Evolutionary conservation across 2,888 invertebrate species (phyloP), one percentile per base, ranked within the genome.

Genomic region (Eutolmus rufibarbis): DNA sequence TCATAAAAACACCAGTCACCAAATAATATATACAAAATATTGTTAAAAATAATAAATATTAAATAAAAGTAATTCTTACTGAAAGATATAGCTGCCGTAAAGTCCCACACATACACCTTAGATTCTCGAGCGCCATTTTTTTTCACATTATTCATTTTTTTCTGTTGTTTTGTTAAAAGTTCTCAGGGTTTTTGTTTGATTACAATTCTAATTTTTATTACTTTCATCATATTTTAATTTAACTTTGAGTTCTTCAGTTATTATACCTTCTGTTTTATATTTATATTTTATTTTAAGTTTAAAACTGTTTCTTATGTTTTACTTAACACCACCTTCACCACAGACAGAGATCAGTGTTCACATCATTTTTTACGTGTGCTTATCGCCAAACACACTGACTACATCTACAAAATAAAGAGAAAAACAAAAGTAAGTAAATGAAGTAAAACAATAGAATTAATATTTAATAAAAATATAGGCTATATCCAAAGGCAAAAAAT

Each of bases 331-430:
- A 88, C 89, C 89, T 88, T 89, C 89, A 89, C 89, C 89, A 91
- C 91, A 90, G 89, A 89, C 89, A 90, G 90, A 90, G 90, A 90
- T 90, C 90, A 89, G 90, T 90, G 90, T 89, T 89, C 89, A 90
- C 90, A 89, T 90, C 90, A 90, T 89, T 90, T 46, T 51, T 90
- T 89, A 91, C 90, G 91, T 91, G 91, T 92, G 94, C 94, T 95
- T 96, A 96, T 95, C 96, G 96, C 96, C 96, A 96, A 94, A 96
- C 95, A 95, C 96, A 96, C 95, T 96, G 96, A 96, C 96, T 96
- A 96, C 96, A 96, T 96, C 96, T 96, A 96, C 94, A 96, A 96
- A 93, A 94, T 88, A 89, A 90, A 90, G 88, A 90, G 89, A 91
- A 90, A 91, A 90, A 89, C 89, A 90, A 90, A 87, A 90, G 88